Conservation (phyloP, 2,888 invertebrate species). For the Ariolimax columbianus region DNA sequence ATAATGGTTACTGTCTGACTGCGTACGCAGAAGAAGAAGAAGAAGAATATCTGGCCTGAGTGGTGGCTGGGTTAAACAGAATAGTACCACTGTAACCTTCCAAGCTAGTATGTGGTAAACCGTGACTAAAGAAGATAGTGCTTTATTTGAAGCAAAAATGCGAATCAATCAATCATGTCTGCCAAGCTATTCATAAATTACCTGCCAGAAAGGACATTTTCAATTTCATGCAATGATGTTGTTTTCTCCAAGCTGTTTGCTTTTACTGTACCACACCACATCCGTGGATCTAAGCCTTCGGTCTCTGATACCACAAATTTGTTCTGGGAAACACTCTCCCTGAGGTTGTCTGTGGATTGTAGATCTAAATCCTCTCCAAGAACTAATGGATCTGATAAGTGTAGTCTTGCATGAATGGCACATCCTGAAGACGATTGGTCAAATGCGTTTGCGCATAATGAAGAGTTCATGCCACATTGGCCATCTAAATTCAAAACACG, state of each 20-base stretch:
- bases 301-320: background rate
- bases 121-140: too few species aligned
- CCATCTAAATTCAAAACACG: background rate
- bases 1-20: too few species aligned
- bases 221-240: background rate
- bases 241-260: background rate
- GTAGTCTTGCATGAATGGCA: background rate
- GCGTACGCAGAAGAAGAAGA: too few species aligned
- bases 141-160: too few species aligned
- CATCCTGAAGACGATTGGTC: background rate
- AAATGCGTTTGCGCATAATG: background rate
- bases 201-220: background rate
- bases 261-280: background rate
- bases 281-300: background rate
- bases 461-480: background rate
- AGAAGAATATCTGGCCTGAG: too few species aligned
- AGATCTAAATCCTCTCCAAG: background rate
- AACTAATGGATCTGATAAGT: background rate
- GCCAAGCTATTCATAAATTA: too few species aligned
- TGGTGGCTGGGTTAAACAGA: too few species aligned
- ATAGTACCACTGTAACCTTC: too few species aligned
- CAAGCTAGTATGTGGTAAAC: too few species aligned
- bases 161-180: too few species aligned
- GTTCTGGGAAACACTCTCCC: background rate
- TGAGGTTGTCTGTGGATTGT: background rate